These are phyloP conservation scores for Artibeus jamaicensis DNA, from an alignment of 2,797 vertebrate genomes.

Conservation along the genomic window DNA sequence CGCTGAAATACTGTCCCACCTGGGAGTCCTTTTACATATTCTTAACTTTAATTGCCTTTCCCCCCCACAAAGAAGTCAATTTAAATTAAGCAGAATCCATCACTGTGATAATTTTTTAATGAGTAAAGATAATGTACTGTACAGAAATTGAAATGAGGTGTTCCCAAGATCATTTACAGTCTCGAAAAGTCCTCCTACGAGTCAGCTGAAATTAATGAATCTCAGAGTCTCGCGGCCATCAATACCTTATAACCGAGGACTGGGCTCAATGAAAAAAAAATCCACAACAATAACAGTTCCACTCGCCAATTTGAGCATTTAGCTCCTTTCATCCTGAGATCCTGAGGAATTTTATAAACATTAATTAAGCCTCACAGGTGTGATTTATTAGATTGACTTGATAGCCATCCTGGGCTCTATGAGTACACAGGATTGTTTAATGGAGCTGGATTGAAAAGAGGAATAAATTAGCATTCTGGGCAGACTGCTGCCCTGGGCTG, in stretches of 20 bases:
- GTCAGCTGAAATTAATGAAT: slow-evolving; percentile 69
- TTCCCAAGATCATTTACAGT: slow-evolving; percentile 73
- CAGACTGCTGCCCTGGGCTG: not conserved
- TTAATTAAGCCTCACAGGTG: slow-evolving; percentile 70
- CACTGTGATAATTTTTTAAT: slow-evolving; percentile 79
- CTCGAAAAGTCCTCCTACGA: slow-evolving; percentile 60
- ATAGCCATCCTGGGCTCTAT: slow-evolving; percentile 9
- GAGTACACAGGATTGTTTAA: not conserved
- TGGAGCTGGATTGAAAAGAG: not conserved
- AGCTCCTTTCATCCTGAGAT: slow-evolving; percentile 42
- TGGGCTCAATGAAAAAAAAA: not conserved
- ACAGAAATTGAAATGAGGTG: slow-evolving; percentile 73
- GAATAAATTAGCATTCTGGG: not conserved
- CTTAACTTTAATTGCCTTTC: slow-evolving; percentile 76
- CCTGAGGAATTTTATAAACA: slow-evolving; percentile 63
- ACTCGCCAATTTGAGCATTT: slow-evolving; percentile 43
- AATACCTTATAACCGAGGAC: not conserved
- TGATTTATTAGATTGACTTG: slow-evolving; percentile 62
- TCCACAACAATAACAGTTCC: slow-evolving; percentile 47
- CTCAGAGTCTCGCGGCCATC: slow-evolving; percentile 14
- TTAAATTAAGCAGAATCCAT: slow-evolving; percentile 79
- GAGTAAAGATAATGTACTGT: slow-evolving; percentile 78
- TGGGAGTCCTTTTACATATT: slow-evolving; percentile 74
- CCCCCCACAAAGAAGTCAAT: slow-evolving; percentile 74
- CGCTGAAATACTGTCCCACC: slow-evolving; percentile 52